Evolutionary conservation across 2,888 invertebrate species (phyloP).

Genomic region (Diarsia rubi): DNA sequence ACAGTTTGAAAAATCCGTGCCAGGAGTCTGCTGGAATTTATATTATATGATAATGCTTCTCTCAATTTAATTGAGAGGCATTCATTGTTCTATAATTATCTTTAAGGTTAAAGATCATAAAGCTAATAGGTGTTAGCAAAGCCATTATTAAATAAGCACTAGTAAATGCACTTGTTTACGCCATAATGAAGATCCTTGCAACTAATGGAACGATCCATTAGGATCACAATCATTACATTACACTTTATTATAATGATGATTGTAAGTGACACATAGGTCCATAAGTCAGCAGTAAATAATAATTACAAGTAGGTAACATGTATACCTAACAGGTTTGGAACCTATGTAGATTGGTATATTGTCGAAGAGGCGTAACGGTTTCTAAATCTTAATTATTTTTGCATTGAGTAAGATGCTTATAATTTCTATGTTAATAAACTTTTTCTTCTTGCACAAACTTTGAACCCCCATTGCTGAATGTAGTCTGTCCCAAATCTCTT

Average conservation of each 20-base stretch:
- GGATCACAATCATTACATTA: slow-evolving; percentile 14
- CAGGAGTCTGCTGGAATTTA: neutral
- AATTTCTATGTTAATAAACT: neutral
- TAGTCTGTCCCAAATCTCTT: neutral
- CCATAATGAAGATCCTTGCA: slow-evolving; percentile 19
- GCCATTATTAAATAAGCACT: slow-evolving; percentile 4
- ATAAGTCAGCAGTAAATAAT: neutral
- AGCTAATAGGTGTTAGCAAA: neutral
- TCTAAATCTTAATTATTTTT: neutral
- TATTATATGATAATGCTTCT: neutral
- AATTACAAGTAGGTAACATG: slow-evolving; percentile 4
- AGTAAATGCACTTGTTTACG: slow-evolving; percentile 3
- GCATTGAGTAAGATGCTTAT: neutral
- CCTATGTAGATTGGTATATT: neutral
- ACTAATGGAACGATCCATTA: slow-evolving; percentile 21
- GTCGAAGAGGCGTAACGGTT: neutral
- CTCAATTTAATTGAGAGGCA: neutral
- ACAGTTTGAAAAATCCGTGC: no score
- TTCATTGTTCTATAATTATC: neutral
- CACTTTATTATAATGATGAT: neutral
- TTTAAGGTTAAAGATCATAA: neutral
- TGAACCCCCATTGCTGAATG: neutral
- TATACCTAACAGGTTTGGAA: neutral
- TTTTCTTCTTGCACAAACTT: neutral
- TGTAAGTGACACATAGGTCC: neutral